phyloP scores from a whole-genome alignment of 2,113 vertebrate genomes.

The Gymnorhina tibicen region DNA sequence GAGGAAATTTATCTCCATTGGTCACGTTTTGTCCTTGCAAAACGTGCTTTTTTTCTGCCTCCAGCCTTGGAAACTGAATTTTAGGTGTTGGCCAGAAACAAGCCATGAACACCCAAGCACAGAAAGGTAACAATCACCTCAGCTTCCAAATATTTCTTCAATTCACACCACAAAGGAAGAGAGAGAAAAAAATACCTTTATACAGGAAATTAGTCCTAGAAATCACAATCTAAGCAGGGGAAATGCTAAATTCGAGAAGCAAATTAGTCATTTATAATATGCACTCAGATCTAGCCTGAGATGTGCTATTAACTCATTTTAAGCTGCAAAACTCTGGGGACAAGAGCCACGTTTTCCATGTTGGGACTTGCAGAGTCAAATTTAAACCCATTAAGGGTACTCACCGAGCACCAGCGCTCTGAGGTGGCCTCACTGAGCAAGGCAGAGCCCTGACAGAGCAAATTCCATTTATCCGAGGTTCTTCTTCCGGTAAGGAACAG shows the following conservation, averaged over 20 bases:
- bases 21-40: neutral
- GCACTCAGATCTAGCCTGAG: neutral
- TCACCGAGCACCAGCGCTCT: accelerated
- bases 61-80: neutral
- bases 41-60: neutral
- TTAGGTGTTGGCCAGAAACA: neutral
- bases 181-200: neutral
- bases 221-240: neutral
- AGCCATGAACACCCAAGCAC: neutral
- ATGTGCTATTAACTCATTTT: neutral
- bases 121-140: neutral
- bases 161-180: neutral
- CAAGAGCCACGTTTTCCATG: neutral
- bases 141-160: neutral
- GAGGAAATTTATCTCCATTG: neutral
- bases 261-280: neutral
- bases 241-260: neutral
- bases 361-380: neutral
- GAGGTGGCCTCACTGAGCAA: neutral
- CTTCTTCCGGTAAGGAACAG: neutral
- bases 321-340: neutral
- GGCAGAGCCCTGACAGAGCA: neutral
- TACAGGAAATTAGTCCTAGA: neutral
- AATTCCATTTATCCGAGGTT: neutral
- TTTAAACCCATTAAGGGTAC: neutral